A percentile compares a stretch with the other conserved stretches of the same genome.
Conservation (phyloP, 2,113 vertebrate genomes). For the Platycercus adscitus region DNA sequence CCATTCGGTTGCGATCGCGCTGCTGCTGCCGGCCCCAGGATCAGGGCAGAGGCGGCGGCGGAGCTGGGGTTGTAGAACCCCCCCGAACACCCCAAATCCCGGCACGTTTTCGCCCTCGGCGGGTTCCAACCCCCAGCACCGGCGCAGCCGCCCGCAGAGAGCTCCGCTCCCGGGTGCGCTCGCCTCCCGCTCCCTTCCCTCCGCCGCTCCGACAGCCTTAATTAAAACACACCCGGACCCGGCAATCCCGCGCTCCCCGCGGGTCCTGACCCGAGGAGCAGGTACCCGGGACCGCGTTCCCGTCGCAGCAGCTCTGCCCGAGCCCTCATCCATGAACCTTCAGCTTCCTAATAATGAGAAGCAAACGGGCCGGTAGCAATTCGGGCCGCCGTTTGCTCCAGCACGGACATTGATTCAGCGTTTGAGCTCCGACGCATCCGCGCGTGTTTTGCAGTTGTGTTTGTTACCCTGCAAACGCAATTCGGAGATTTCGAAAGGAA, state of each 20-base stretch:
- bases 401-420: neutral
- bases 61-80: neutral
- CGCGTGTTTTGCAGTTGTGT: fast-evolving
- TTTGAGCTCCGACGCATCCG: neutral
- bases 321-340: neutral
- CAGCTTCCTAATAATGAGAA: neutral
- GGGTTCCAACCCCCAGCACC: neutral
- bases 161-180: neutral
- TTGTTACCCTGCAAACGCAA: neutral
- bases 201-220: neutral
- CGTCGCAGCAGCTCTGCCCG: neutral
- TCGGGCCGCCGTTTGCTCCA: neutral
- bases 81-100: neutral
- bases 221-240: neutral
- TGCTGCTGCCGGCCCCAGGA: neutral
- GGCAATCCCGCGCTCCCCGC: neutral
- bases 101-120: neutral
- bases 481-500: neutral
- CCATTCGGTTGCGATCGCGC: neutral
- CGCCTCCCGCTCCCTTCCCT: neutral
- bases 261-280: neutral
- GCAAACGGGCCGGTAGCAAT: neutral
- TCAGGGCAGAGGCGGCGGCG: neutral
- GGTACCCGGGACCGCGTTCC: neutral
- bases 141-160: neutral